These are phyloP conservation scores for Rhegmatorhina hoffmannsi DNA, from an alignment of 2,113 vertebrate genomes.

Conservation along the genomic window DNA sequence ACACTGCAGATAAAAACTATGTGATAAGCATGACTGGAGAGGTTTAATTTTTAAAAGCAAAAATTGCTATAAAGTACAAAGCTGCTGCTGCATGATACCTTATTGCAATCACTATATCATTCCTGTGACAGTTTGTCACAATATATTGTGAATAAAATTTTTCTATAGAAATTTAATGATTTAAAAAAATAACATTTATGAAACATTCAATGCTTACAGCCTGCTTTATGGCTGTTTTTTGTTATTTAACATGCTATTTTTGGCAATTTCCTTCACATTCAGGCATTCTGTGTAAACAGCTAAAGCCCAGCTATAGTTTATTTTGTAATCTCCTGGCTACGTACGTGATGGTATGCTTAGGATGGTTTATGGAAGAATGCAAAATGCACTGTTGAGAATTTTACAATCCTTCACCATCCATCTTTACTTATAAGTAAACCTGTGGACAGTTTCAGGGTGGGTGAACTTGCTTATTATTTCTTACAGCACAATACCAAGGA, in stretches of 20 bases:
- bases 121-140: constrained; percentile 79
- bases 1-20: constrained; percentile 75
- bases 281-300: constrained; percentile 69
- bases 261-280: constrained; percentile 75
- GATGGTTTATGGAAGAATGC: constrained; percentile 71
- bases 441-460: constrained; percentile 77
- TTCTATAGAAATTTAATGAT: constrained; percentile 88
- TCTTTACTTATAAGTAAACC: constrained; percentile 75
- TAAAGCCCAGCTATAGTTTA: constrained; percentile 75
- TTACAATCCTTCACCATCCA: constrained; percentile 71
- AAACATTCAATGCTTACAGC: constrained; percentile 81
- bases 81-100: constrained; percentile 85
- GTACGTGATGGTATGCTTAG: constrained; percentile 69
- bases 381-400: constrained; percentile 75
- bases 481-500: constrained; percentile 83
- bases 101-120: constrained; percentile 84
- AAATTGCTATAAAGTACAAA: constrained; percentile 83
- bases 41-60: constrained; percentile 82
- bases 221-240: constrained; percentile 82
- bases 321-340: constrained; percentile 78
- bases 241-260: constrained; percentile 81
- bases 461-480: constrained; percentile 72
- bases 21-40: constrained; percentile 82
- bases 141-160: constrained; percentile 89
- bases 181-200: constrained; percentile 80